These are phyloP conservation scores for Luffia ferchaultella DNA, from an alignment of 2,888 invertebrate genomes.

Conservation along the genomic window DNA sequence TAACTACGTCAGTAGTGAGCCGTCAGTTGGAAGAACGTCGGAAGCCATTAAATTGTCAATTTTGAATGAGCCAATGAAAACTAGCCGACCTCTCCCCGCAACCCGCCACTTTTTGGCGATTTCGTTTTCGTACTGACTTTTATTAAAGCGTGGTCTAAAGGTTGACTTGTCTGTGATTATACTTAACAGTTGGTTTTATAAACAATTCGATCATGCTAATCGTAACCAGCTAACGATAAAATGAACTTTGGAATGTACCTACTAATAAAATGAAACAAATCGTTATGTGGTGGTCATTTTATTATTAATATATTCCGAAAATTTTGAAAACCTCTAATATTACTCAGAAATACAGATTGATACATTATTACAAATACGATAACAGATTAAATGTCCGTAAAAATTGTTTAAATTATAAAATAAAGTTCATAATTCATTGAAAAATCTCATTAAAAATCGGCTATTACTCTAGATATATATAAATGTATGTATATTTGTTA, in stretches of 20 bases:
- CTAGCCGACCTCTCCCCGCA: too few relatives aligned
- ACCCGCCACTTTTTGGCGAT: too few relatives aligned
- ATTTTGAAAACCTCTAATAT: not conserved
- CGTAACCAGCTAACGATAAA: not conserved
- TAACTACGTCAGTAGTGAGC: too few relatives aligned
- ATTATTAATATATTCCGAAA: not conserved
- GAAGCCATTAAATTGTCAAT: too few relatives aligned
- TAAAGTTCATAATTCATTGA: not conserved
- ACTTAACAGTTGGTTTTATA: not conserved
- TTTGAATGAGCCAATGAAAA: too few relatives aligned
- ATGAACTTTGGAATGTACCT: not conserved
- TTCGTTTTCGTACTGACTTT: too few relatives aligned
- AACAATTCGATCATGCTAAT: not conserved
- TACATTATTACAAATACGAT: not conserved
- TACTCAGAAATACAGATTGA: not conserved
- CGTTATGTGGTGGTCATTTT: not conserved
- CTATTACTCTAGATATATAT: not conserved
- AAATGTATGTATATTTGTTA: too few relatives aligned
- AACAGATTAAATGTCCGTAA: not conserved
- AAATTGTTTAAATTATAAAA: not conserved
- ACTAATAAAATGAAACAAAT: not conserved
- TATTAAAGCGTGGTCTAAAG: too few relatives aligned
- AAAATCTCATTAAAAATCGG: not conserved
- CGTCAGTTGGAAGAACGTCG: too few relatives aligned
- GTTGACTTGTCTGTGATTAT: too few relatives aligned